Base-by-base conservation (phyloP, 2,797 vertebrate genomes). In the Crenichthys baileyi region DNA sequence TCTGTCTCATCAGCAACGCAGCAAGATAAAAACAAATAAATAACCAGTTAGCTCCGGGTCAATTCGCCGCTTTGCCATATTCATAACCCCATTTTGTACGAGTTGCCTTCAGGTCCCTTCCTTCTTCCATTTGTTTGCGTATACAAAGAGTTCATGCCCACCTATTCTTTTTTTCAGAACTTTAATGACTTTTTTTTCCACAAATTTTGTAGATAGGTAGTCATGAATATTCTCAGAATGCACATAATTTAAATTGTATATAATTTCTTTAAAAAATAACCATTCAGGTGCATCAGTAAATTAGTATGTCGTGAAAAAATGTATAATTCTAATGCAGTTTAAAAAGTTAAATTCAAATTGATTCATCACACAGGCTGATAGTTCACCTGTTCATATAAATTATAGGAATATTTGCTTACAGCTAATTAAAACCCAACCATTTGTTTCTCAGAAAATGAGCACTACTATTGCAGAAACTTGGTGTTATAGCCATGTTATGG, bases 1-100 rank as follows among this genome's bases (percentile, higher is more conserved):
- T 81, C 58, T 77, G 83, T 78, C 63, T 81, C 68, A 70, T 51
- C 67, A 46, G 53, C 61, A 50, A 11, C 56, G 9, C 58, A 63
- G 36, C 11, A 7, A 1, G 11, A 44, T 26, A 31, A 73, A 63
- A 22, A 39, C 29, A 48, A 63, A 46, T 7, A 60, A 61, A 5
- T 26, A 20, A 26, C 55, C 39, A 70, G 60, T 60, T 9, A 41
- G 48, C 24, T 68, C 26, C 22, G 63, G 20, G 63, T 67, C 63
- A 24, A 41, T 41, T 67, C 63, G 22, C 63, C 39, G 11, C 9
- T 44, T 67, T 67, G 39, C 36, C 31, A 67, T 24, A 67, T 67
- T 36, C 39, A 24, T 13, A 67, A 22, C 36, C 20, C 11, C 18
- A 39, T 67, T 41, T 65, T 16, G 16, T 65, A 39, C 16, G 1